These are phyloP conservation scores for Nothura maculosa DNA, from an alignment of 2,797 vertebrate genomes.

Conservation along the genomic window DNA sequence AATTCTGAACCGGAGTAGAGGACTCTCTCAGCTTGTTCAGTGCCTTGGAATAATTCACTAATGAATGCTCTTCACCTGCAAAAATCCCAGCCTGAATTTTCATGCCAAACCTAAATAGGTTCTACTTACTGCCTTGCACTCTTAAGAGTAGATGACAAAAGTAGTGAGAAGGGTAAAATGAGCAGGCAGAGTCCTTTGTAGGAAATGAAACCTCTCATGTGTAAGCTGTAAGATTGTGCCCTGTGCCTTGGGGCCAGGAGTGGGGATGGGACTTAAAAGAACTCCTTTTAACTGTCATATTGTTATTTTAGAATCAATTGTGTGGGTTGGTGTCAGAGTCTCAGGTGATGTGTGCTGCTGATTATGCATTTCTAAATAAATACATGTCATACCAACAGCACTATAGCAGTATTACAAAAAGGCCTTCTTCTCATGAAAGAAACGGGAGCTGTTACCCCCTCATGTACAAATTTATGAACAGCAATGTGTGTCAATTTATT, in stretches of 20 bases:
- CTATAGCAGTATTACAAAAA: neutral
- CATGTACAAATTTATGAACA: neutral
- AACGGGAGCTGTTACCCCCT: neutral
- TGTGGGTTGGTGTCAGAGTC: neutral
- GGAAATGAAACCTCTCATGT: neutral
- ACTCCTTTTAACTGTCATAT: neutral
- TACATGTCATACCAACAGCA: neutral
- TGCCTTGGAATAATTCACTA: neutral
- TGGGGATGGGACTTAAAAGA: neutral
- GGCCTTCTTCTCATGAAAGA: neutral
- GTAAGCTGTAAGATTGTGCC: neutral
- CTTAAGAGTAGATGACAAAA: slow-evolving; percentile 24
- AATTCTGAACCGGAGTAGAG: neutral
- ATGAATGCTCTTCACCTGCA: neutral
- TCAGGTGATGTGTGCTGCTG: rapidly evolving
- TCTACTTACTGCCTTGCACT: neutral
- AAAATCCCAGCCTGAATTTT: slow-evolving; percentile 1
- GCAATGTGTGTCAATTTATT: neutral
- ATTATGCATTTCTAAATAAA: neutral
- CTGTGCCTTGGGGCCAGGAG: neutral
- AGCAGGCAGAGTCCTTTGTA: neutral
- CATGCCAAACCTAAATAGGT: neutral
- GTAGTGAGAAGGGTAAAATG: neutral
- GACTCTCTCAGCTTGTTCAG: neutral
- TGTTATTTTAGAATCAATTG: neutral